Evolutionary conservation across 2,113 vertebrate genomes (phyloP).

Genomic region (Entomyzon cyanotis): DNA sequence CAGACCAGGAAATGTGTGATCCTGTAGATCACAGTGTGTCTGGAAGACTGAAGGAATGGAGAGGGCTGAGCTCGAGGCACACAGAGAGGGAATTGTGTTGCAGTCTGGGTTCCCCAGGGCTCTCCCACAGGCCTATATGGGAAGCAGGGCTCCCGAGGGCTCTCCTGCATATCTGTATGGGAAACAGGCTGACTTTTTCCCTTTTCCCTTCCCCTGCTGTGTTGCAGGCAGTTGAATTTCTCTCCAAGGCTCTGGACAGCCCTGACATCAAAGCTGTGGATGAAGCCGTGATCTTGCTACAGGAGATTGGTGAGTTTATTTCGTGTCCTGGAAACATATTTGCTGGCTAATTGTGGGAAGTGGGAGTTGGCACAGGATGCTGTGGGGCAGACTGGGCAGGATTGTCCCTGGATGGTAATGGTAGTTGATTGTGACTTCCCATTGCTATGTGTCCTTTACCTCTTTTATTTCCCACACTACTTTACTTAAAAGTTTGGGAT

Average conservation of each 20-base stretch:
- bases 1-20: background rate
- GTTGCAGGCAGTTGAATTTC: slow-evolving; percentile 88
- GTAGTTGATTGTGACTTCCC: background rate
- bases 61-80: background rate
- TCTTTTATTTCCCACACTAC: background rate
- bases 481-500: background rate
- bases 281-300: slow-evolving; percentile 86
- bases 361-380: background rate
- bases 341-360: background rate
- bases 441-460: accelerated
- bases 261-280: slow-evolving; percentile 85
- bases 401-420: background rate
- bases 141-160: background rate
- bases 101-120: background rate
- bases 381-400: background rate
- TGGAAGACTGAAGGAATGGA: background rate
- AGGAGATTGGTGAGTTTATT: slow-evolving; percentile 84
- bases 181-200: background rate
- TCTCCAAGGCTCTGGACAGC: slow-evolving; percentile 93
- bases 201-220: background rate
- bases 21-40: background rate
- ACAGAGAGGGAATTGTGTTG: background rate
- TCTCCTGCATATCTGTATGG: background rate
- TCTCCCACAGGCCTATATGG: background rate
- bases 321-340: background rate